Evolutionary conservation across 2,888 invertebrate species (phyloP).

Genomic region (Antheraea assamensis): DNA sequence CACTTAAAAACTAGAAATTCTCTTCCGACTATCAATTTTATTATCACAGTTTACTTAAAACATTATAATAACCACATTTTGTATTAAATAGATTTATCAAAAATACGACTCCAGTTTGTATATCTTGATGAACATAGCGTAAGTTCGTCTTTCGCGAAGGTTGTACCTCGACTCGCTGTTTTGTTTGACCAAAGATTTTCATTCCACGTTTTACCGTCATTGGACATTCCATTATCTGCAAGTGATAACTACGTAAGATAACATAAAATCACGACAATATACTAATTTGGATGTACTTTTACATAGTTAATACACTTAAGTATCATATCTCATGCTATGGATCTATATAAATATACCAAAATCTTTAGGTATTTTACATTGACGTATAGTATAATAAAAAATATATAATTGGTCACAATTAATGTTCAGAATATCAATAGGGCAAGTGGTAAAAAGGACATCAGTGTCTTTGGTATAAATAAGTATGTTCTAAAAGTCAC

Average conservation of each 20-base stretch:
- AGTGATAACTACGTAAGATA: constrained; percentile 57
- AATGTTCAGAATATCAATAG: too few relatives aligned
- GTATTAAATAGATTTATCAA: background rate
- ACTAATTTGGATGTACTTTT: constrained; percentile 33
- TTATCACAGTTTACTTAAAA: background rate
- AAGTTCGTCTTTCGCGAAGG: constrained; percentile 24
- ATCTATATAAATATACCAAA: background rate
- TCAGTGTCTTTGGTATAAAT: too few relatives aligned
- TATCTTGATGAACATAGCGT: background rate
- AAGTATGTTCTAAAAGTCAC: too few relatives aligned
- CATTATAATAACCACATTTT: background rate
- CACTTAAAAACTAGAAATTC: constrained; percentile 12
- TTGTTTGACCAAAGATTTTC: constrained; percentile 44
- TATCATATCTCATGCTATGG: background rate
- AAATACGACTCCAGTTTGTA: background rate
- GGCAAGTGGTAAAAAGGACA: too few relatives aligned
- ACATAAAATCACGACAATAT: constrained; percentile 41
- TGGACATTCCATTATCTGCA: constrained; percentile 49
- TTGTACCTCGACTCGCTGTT: constrained; percentile 24
- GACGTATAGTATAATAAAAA: background rate
- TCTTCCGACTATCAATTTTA: background rate
- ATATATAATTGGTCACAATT: too few relatives aligned
- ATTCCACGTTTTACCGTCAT: constrained; percentile 35
- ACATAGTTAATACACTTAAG: background rate
- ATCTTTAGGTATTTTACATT: background rate